phyloP scores from a whole-genome alignment of 2,113 vertebrate genomes.

The Anthoscopus minutus region DNA sequence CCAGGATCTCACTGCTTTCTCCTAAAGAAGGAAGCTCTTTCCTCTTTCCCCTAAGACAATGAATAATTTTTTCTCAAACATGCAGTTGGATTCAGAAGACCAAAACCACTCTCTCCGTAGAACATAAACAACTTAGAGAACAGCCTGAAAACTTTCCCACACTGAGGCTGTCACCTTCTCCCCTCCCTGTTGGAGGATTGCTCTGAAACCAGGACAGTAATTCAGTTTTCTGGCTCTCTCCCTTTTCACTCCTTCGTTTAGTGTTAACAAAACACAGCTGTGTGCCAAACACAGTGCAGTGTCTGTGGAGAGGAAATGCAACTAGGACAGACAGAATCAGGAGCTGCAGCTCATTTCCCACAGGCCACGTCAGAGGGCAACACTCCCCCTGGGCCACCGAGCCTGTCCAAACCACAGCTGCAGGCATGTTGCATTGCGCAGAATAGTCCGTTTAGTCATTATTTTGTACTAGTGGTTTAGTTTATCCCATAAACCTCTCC shows the following conservation, averaged over 20 bases:
- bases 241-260: background rate
- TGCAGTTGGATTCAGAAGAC: background rate
- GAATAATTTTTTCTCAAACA: background rate
- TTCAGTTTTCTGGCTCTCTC: background rate
- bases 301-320: background rate
- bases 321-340: background rate
- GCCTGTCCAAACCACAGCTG: background rate
- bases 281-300: background rate
- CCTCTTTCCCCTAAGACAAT: background rate
- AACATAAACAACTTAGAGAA: conserved; percentile 26
- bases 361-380: background rate
- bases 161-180: conserved; percentile 4
- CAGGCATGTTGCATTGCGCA: no score
- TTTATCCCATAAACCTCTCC: no score
- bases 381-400: rapidly evolving
- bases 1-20: background rate
- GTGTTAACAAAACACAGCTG: background rate
- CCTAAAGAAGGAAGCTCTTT: background rate
- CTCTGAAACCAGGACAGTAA: background rate
- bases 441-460: no score
- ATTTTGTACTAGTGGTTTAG: no score
- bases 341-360: background rate
- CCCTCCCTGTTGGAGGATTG: background rate
- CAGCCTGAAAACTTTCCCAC: conserved; percentile 41
- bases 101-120: background rate